Conservation (phyloP, 2,797 vertebrate species). For the Todus mexicanus region DNA sequence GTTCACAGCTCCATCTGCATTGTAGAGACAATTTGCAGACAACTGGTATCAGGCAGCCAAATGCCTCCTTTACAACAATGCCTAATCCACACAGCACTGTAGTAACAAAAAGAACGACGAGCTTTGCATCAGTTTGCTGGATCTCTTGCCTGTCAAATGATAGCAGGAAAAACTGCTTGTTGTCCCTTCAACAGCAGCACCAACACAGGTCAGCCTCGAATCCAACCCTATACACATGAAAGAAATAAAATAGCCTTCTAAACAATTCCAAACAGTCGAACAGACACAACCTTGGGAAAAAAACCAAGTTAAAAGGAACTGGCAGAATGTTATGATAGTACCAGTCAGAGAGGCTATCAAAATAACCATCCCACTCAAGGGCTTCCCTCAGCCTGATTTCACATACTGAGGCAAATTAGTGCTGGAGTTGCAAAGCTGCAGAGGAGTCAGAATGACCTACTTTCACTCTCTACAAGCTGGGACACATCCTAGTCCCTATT, state of each 20-base stretch:
- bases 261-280: not conserved
- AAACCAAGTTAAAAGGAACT: not conserved
- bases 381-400: not conserved
- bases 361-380: not conserved
- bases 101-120: constrained; percentile 32
- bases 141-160: not conserved
- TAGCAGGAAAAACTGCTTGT: not conserved
- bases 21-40: not conserved
- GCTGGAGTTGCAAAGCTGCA: not conserved
- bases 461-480: constrained; percentile 3
- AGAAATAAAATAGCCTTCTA: not conserved
- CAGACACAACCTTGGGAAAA: not conserved
- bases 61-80: constrained; percentile 5
- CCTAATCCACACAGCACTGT: constrained; percentile 10
- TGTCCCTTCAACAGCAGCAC: not conserved
- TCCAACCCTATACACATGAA: not conserved
- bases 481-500: not conserved
- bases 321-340: not conserved
- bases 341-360: not conserved
- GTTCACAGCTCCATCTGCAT: not conserved
- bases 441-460: constrained; percentile 26
- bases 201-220: not conserved
- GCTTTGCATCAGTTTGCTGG: not conserved
- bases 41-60: constrained; percentile 31
- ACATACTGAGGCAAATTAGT: not conserved